Base-by-base conservation (phyloP, 1,140 invertebrate species). In the Leptopilina boulardi region DNA sequence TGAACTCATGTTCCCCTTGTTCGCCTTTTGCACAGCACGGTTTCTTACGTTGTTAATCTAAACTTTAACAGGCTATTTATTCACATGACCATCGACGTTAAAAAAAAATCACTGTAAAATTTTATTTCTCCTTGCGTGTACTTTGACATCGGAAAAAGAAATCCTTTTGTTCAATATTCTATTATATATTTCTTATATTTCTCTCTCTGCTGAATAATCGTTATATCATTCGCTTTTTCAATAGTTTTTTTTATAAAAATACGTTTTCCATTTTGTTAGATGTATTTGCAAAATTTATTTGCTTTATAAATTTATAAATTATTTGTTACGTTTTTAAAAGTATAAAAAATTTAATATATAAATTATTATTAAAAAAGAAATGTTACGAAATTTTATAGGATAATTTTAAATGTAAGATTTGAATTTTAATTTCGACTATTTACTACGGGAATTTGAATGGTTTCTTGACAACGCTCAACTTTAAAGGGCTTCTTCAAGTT, bases 1-100 rank as follows among this genome's bases (percentile, higher is more conserved):
- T 66, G 11, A 66, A 66, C 21, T 66, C 47, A 51, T 51, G 47
- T 51, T 51, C 47, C 47, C 47, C 47, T 51, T 51, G 41, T 42
- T 42, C 41, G 41, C 41, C 41, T 42, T 47, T n/a, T 51, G 47
- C 47, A 18, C 47, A 51, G 47, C 47, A 51, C 47, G 47, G 6
- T 51, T 51, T 51, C 47, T 51, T 51, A 51, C 13, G 15, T 51
- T 51, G 47, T 51, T 51, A 51, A 51, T 51, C 47, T 51, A 51
- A 51, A 51, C 47, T 51, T 18, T 18, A 51, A 51, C 34, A 51
- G 47, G 47, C 47, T 51, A 51, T 51, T 51, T 51, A 51, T 51
- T 51, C 18, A 51, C 47, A 51, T 51, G 47, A 51, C 47, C 47
- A 51, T 51, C 47, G 47, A 51, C 15, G 47, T 51, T 51, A 44